phyloP scores from a whole-genome alignment of 2,113 vertebrate genomes.

The Ursus arctos region DNA sequence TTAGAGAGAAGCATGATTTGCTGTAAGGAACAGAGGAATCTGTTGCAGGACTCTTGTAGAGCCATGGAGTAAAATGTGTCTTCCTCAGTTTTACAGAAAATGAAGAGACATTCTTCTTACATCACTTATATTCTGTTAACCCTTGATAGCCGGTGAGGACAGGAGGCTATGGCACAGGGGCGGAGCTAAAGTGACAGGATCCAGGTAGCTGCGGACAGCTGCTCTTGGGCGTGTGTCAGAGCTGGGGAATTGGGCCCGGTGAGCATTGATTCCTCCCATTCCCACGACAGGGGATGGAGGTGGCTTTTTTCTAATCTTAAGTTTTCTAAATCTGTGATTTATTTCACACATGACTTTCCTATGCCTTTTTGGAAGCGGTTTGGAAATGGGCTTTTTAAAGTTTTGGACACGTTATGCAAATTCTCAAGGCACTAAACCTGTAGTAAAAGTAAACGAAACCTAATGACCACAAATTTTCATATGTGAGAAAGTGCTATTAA shows the following conservation, averaged over 20 bases:
- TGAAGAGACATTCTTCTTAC: background rate
- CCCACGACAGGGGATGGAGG: background rate
- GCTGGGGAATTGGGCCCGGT: background rate
- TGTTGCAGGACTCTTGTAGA: background rate
- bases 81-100: background rate
- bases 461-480: background rate
- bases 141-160: background rate
- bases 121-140: background rate
- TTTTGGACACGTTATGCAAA: background rate
- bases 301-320: background rate
- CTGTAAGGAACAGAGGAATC: background rate
- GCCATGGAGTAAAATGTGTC: background rate
- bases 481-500: background rate
- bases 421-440: background rate
- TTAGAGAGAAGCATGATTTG: background rate
- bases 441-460: background rate
- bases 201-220: background rate
- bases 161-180: background rate
- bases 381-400: background rate
- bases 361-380: background rate
- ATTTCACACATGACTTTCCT: background rate
- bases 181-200: background rate
- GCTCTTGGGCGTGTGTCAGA: background rate
- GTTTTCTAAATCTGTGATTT: background rate
- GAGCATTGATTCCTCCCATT: background rate